Conservation (phyloP, 2,797 vertebrate species). For the Sebastes minor region DNA sequence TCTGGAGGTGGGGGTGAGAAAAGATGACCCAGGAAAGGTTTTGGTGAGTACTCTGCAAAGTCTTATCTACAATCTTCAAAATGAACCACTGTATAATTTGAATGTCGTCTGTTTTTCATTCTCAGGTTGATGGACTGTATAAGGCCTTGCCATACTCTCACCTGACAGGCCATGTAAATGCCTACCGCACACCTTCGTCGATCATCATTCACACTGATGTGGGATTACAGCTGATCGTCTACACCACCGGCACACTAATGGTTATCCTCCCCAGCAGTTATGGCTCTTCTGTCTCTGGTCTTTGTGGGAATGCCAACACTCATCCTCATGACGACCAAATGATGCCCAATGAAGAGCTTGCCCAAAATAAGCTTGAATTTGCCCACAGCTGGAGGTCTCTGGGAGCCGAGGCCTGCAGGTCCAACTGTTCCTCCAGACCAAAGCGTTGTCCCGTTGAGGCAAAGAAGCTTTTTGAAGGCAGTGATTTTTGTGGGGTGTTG, state of each 20-base stretch:
- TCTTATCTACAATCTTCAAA: not conserved
- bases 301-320: constrained; percentile 78
- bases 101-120: not conserved
- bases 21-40: constrained; percentile 27
- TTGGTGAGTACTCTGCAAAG: constrained; percentile 18
- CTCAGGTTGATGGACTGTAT: constrained; percentile 72
- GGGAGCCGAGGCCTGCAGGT: constrained; percentile 31
- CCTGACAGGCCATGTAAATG: constrained; percentile 49
- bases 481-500: constrained; percentile 69
- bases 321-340: constrained; percentile 62
- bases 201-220: constrained; percentile 67
- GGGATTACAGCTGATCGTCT: constrained; percentile 67
- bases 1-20: constrained; percentile 17
- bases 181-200: constrained; percentile 59
- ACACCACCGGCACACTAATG: constrained; percentile 69
- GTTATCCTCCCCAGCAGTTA: constrained; percentile 66
- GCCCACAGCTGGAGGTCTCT: constrained; percentile 73
- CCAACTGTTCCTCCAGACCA: constrained; percentile 30
- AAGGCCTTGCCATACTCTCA: constrained; percentile 67
- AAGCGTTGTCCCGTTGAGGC: constrained; percentile 50
- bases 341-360: not conserved
- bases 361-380: constrained; percentile 25
- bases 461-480: constrained; percentile 53
- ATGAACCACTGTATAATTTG: not conserved
- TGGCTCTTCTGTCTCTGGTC: constrained; percentile 62